Evolutionary conservation across 2,888 invertebrate genomes (phyloP), one percentile per base, ranked within the genome.

Genomic region (Lamproptera curius): DNA sequence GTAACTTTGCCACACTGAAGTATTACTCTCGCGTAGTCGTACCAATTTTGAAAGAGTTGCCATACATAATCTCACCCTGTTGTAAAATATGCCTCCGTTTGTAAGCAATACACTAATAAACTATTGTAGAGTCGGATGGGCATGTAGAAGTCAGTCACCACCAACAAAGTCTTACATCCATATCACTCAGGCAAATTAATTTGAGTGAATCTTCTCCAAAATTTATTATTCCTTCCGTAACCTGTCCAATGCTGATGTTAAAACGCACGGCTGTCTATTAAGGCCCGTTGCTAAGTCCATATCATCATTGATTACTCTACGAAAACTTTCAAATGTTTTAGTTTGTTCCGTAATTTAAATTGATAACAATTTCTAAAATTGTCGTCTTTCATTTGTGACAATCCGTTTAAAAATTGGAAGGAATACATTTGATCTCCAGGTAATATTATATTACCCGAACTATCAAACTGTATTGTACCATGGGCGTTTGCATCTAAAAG

Each of bases 101-200:
- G n/a, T n/a, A n/a, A n/a, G n/a, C n/a, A n/a, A n/a, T n/a, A n/a
- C n/a, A n/a, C n/a, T n/a, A n/a, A n/a, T n/a, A n/a, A n/a, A n/a
- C n/a, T n/a, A n/a, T n/a, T n/a, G n/a, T 45, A 63, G 57, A 41
- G 63, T 57, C 37, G 62, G 53, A 16, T 62, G 53, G 40, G 62
- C 33, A 16, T 61, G 52, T 42, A 66, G 46, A 38, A 63, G 54
- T 17, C 63, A 34, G 44, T 53, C 51, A 1, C 58, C 58, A 2
- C 56, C 59, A n/a, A 34, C n/a, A 38, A 2, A 61, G 51, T 2
- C 41, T 41, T n/a, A 57, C 44, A 10, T 56, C 54, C 5, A 52
- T 23, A 1, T 43, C 51, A 6, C 39, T 39, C 2, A 53, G 53
- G 33, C 52, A 23, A 36, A 56, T 56, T 14, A 51, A 39, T 15